Conservation (phyloP, 1,140 invertebrate genomes). For the Drosophila subobscura region DNA sequence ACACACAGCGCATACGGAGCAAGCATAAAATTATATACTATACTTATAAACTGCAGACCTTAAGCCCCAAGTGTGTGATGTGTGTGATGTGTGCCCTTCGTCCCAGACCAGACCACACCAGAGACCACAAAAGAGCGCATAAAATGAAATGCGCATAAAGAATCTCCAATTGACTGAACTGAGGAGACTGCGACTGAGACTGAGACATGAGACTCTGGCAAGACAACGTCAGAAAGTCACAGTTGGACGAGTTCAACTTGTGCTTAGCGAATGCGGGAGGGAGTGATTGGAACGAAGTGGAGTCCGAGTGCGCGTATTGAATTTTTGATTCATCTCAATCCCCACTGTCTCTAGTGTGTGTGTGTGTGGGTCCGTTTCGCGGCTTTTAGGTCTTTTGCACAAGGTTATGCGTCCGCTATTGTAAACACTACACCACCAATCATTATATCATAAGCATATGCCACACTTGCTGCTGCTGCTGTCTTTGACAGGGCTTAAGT, state of each 20-base stretch:
- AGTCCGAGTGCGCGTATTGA: constrained; percentile 67
- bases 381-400: constrained; percentile 52
- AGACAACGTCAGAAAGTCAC: constrained; percentile 23
- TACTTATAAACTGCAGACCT: constrained; percentile 67
- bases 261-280: constrained; percentile 1
- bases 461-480: constrained; percentile 25
- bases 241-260: constrained; percentile 55
- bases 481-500: constrained; percentile 3
- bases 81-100: constrained; percentile 35
- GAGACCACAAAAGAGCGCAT: constrained; percentile 52
- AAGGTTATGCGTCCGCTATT: constrained; percentile 60
- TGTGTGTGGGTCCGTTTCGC: constrained; percentile 36
- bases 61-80: constrained; percentile 35
- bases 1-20: constrained; percentile 30
- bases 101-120: constrained; percentile 25
- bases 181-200: constrained; percentile 1
- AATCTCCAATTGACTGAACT: constrained; percentile 69
- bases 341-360: constrained; percentile 12
- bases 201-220: constrained; percentile 33
- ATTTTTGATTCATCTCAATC: constrained; percentile 74
- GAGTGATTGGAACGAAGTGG: constrained; percentile 5
- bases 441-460: constrained; percentile 54
- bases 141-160: constrained; percentile 68
- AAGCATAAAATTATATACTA: constrained; percentile 43
- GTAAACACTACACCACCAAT: constrained; percentile 52